Evolutionary conservation across 1,140 invertebrate species (phyloP), one percentile per base, ranked within the genome.

Genomic region (Rhizoglyphus robini): DNA sequence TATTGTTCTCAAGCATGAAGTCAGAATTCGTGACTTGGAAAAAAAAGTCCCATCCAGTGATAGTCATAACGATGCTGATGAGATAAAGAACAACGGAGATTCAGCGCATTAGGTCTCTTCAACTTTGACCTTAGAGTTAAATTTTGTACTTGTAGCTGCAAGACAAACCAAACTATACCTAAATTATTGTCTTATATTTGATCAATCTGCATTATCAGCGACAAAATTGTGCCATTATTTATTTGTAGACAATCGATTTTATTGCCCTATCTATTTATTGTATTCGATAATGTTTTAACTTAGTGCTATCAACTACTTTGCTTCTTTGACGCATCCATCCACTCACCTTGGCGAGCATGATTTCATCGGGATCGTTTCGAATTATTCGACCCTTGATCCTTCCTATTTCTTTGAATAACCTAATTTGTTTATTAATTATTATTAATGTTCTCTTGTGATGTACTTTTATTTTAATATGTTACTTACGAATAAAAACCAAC

Each of bases 1-100:
- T 2, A 88, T 94, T 72, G 88, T 95, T 68, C 86, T 95, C 3
- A 93, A 93, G 72, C 92, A 96, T 73, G 92, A 96, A 76, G 90
- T 90, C 69, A 81, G 91, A 67, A 88, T 89, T 72, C 78, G 85
- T 63, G 80, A 84, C 15, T 73, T 88, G 11, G 86, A 88, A 72
- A 82, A 83, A 27, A 74, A 73, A 59, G 47, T n/a, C 15, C 23
- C 48, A 27, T 51, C 48, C 13, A 8, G 48, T 51, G 23, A 13
- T 20, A 51, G 4, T 49, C 5, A 27, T 27, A 51, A n/a, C 29
- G 23, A 23, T 51, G 48, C 36, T 11, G 36, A 41, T 41, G 51
- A 25, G 51, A 23, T 32, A 23, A 54, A 54, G 51, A 54, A 54
- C 51, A 54, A 54, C 20, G 51, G 51, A 8, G 51, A 54, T 32